Conservation (phyloP, 2,888 invertebrate genomes). For the Himalopsyche japonica region DNA sequence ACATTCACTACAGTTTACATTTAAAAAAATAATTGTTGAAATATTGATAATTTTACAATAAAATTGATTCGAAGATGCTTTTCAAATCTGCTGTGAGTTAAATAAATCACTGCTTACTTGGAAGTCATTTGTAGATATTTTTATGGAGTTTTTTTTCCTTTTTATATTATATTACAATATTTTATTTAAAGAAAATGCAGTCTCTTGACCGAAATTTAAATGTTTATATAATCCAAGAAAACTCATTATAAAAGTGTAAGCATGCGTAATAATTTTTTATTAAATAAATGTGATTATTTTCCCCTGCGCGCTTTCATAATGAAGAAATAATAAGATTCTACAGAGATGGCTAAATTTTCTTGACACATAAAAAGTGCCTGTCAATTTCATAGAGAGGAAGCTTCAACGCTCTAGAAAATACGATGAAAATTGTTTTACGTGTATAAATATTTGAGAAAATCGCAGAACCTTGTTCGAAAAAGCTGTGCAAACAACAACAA, state of each 20-base stretch:
- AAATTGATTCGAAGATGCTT: no score
- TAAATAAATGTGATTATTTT: not conserved
- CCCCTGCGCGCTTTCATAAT: not conserved
- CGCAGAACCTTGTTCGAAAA: constrained; percentile 1
- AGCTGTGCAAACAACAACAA: constrained; percentile 8
- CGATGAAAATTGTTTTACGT: not conserved
- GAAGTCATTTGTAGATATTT: no score
- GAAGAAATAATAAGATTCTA: not conserved
- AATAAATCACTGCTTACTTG: no score
- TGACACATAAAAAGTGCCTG: not conserved
- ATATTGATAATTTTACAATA: no score
- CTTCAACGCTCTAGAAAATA: not conserved
- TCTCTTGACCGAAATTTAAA: no score
- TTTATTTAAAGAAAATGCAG: no score
- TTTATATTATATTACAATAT: no score
- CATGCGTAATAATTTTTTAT: not conserved
- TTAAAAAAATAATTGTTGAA: no score
- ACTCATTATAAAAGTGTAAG: not conserved
- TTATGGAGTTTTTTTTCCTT: no score
- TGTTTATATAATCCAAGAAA: no score
- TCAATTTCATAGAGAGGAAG: not conserved
- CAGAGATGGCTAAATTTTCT: not conserved
- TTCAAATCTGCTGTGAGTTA: no score
- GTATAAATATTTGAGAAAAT: not conserved
- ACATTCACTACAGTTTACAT: no score